Base-by-base conservation (phyloP, 2,113 vertebrate genomes). In the Saimiri boliviensis region DNA sequence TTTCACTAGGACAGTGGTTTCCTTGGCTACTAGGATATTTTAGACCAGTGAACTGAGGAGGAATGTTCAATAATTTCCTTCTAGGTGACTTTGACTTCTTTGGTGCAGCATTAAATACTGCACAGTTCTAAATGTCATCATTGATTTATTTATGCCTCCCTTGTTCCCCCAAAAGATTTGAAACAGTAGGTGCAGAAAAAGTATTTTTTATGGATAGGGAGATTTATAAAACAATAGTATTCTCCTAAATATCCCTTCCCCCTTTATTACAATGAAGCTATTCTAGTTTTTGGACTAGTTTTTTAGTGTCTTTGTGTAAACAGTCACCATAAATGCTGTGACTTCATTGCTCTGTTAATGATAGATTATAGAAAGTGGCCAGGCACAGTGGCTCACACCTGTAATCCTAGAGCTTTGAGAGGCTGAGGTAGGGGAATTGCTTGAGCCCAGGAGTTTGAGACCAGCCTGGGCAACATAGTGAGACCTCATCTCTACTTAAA, bases 231-330 rank as follows among this genome's bases (percentile, higher is more conserved):
- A 70, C 30, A 71, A 2, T 73, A 66, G 74, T 70, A 25, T 47
- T 96, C 80, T 45, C 35, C n/a, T 73, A 52, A 73, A n/a, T 52
- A 6, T 27, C 40, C 1, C 2, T 4, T 40, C 27, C 13, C 12
- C 30, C 32, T 86, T 79, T 86, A 1, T 47, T 68, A 56, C 20
- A 74, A 3, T 60, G 71, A 85, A 49, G 37, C 9, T 77, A 0
- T 86, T 91, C 45, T 42, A 79, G 60, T 54, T 80, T 93, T 91
- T 66, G 32, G 37, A 74, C 23, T 14, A 30, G 47, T 45, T 66
- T 89, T 91, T 84, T 56, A 89, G 77, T 71, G 70, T 96, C 76
- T 96, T 71, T 21, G 17, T 76, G 27, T 40, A 52, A 94, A 35
- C 6, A 58, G 23, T 73, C 77, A 60, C 63, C 8, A 0, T 89